Evolutionary conservation across 2,113 vertebrate genomes (phyloP).

Genomic region (Oplegnathus fasciatus): DNA sequence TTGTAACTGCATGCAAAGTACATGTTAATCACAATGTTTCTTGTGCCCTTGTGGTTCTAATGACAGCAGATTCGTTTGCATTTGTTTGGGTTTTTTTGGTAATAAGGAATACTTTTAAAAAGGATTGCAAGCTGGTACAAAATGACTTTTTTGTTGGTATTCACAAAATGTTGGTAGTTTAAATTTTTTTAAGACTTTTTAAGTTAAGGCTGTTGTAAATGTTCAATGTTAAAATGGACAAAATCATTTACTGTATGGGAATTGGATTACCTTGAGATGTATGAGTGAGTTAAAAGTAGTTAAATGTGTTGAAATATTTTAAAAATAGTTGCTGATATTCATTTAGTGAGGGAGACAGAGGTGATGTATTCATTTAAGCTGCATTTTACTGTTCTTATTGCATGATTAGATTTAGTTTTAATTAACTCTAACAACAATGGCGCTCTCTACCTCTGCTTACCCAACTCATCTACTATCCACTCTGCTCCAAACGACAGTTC

Average conservation of each 20-base stretch:
- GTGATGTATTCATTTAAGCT: not conserved
- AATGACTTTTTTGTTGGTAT: not conserved
- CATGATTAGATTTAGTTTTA: not conserved
- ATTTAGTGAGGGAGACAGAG: no score
- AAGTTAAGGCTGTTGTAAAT: not conserved
- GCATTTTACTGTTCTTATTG: not conserved
- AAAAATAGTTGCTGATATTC: not conserved
- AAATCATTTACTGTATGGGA: not conserved
- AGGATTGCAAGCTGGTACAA: no score
- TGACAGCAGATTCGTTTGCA: not conserved
- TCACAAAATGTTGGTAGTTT: not conserved
- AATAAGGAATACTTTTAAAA: not conserved
- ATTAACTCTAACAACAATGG: not conserved
- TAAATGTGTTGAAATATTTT: not conserved
- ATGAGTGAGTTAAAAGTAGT: not conserved
- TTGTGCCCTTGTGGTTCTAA: not conserved
- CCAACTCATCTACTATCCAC: not conserved
- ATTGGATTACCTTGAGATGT: not conserved
- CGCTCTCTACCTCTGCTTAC: not conserved
- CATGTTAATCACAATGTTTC: not conserved
- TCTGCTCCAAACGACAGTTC: slow-evolving; percentile 64
- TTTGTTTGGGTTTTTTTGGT: not conserved
- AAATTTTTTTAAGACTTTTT: not conserved
- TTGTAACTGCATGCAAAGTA: not conserved
- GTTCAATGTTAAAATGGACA: not conserved